phyloP scores from a whole-genome alignment of 2,797 vertebrate genomes.

The Sebastes kiyomatsui region DNA sequence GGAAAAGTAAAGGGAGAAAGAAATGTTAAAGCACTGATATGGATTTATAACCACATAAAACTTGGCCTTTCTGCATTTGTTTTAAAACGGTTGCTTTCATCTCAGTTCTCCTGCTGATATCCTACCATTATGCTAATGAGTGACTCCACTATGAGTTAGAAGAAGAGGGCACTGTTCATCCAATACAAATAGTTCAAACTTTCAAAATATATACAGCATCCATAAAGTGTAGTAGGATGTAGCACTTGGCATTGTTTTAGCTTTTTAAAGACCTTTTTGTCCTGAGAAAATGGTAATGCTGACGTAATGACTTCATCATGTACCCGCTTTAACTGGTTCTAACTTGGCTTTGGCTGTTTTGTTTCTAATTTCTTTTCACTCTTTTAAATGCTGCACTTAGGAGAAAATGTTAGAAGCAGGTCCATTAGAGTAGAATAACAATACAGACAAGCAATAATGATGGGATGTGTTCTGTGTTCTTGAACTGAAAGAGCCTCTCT shows the following conservation, averaged over 20 bases:
- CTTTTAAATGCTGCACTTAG: constrained; percentile 28
- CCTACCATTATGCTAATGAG: not conserved
- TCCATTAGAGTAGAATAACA: constrained; percentile 34
- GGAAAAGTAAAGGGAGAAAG: not conserved
- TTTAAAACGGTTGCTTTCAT: constrained; percentile 6
- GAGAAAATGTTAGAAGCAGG: constrained; percentile 27
- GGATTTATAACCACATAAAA: not conserved
- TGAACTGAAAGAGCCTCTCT: not conserved
- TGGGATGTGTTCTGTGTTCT: not conserved
- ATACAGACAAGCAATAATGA: constrained; percentile 8
- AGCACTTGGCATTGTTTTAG: not conserved
- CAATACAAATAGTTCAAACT: not conserved
- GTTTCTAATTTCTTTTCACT: constrained; percentile 5
- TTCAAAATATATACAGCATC: not conserved
- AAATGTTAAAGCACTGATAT: not conserved
- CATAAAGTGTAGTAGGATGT: not conserved
- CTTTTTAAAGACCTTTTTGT: not conserved
- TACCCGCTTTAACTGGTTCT: not conserved
- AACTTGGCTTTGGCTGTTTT: constrained; percentile 4
- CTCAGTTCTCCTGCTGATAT: not conserved
- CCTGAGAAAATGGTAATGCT: not conserved
- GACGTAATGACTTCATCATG: not conserved
- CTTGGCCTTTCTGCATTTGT: not conserved
- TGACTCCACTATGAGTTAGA: not conserved
- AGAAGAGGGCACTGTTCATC: not conserved